Base-by-base conservation (phyloP, 2,113 vertebrate genomes). In the Proterorhinus semilunaris region DNA sequence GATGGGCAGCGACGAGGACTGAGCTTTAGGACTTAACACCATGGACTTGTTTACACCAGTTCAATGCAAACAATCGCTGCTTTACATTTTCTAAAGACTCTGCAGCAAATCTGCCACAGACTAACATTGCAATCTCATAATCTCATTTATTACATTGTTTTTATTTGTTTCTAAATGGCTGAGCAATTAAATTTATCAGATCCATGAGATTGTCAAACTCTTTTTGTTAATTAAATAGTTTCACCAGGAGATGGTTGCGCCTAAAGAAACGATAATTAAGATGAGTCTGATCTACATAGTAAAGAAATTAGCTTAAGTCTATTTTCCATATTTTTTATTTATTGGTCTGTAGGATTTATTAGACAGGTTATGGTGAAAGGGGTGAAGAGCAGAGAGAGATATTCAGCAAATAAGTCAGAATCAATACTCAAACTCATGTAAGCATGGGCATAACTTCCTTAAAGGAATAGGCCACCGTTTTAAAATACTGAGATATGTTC, bases 1-100 rank as follows among this genome's bases (percentile, higher is more conserved):
- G 66, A 87, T 95, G 81, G 96, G 93, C 64, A 98, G 96, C 17
- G 95, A 99, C 81, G 94, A 94, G 80, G 93, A 90, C 81, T 92
- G 54, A 90, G 27, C 27, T 36, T 36, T 36, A 71, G 50, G 63
- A 66, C 63, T 21, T 57, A 64, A 63, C 16, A 48, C 68, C 61
- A 71, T 8, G 4, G 11, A 47, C 55, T 12, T 45, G 8, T 45
- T 59, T 12, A 58, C 10, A 36, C 10, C 21, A 42, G 55, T 58
- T 27, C 21, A 61, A n/a, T 42, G 36, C 52, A 54, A 54, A 61
- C 16, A 44, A 36, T 36, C 4, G 27, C 57, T 70, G 8, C 42
- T 54, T 82, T 59, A 36, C 27, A 55, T 68, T 65, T 63, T 78
- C 54, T 7, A 51, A 77, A 71, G 72, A 82, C 66, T 65, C 46